Conservation (phyloP, 2,888 invertebrate genomes). For the Stenotaenia linearis region DNA sequence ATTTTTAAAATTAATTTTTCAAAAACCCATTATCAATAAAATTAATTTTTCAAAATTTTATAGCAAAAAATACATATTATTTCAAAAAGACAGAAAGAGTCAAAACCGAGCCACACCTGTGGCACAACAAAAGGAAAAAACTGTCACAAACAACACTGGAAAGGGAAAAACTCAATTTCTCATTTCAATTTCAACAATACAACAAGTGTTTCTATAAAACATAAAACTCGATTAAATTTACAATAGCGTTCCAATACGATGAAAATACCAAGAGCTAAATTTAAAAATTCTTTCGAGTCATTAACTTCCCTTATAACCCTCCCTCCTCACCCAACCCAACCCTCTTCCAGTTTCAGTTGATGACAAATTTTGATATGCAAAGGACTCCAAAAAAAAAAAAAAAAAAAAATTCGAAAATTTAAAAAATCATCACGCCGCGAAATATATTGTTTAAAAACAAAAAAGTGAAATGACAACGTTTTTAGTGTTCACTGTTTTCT, state of each 20-base stretch:
- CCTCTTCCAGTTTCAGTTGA: conserved; percentile 6
- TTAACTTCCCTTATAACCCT: not conserved
- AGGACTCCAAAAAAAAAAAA: not conserved
- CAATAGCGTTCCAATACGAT: not conserved
- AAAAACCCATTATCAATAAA: not conserved
- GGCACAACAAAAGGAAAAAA: not conserved
- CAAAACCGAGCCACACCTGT: not conserved
- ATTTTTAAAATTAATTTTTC: not conserved
- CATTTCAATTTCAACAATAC: not conserved
- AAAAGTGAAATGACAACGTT: not conserved
- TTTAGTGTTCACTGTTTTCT: not conserved
- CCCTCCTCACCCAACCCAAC: not conserved
- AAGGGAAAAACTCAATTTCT: not conserved
- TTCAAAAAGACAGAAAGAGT: not conserved
- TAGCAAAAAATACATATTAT: not conserved
- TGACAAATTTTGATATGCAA: conserved; percentile 17
- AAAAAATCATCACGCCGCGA: not conserved
- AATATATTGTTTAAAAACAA: not conserved
- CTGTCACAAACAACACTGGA: not conserved
- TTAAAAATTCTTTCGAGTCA: conserved; percentile 18
- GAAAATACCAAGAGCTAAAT: conserved; percentile 15
- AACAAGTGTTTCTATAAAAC: conserved; percentile 8
- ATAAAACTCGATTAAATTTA: conserved; percentile 13
- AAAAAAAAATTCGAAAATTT: too few relatives aligned
- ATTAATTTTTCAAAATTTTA: not conserved